Evolutionary conservation across 2,113 vertebrate genomes (phyloP).

Genomic region (Sylvilagus bachmani): DNA sequence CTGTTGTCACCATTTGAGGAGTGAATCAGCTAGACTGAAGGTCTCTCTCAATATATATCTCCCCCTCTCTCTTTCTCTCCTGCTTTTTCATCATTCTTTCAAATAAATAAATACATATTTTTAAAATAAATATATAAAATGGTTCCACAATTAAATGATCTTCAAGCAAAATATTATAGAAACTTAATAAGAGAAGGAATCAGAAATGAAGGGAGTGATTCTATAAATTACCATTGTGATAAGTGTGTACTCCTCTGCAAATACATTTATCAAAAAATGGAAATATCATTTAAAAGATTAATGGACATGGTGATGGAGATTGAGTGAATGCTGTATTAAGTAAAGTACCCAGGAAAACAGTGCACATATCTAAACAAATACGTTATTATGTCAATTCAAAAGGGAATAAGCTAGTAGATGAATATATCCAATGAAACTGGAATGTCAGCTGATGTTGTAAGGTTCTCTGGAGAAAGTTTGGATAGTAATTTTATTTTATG

Average conservation of each 20-base stretch:
- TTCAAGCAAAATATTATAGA: background rate
- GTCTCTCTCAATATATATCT: no score
- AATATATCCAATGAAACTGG: background rate
- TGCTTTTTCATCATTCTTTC: no score
- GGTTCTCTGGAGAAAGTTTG: background rate
- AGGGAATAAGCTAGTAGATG: background rate
- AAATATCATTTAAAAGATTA: background rate
- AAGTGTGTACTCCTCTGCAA: background rate
- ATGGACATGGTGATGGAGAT: background rate
- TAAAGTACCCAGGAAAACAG: background rate
- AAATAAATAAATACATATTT: no score
- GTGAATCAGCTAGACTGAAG: no score
- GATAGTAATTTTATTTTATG: background rate
- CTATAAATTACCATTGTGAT: background rate
- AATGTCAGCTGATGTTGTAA: background rate
- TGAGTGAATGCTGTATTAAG: background rate
- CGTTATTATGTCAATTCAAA: background rate
- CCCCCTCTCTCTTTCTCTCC: no score
- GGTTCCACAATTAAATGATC: rapidly evolving
- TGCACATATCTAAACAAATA: background rate
- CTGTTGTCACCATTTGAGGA: no score
- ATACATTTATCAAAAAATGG: background rate
- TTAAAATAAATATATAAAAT: background rate
- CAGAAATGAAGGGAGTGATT: background rate
- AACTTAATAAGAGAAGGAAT: background rate